phyloP scores from a whole-genome alignment of 2,797 vertebrate genomes.

The Pempheris klunzingeri region DNA sequence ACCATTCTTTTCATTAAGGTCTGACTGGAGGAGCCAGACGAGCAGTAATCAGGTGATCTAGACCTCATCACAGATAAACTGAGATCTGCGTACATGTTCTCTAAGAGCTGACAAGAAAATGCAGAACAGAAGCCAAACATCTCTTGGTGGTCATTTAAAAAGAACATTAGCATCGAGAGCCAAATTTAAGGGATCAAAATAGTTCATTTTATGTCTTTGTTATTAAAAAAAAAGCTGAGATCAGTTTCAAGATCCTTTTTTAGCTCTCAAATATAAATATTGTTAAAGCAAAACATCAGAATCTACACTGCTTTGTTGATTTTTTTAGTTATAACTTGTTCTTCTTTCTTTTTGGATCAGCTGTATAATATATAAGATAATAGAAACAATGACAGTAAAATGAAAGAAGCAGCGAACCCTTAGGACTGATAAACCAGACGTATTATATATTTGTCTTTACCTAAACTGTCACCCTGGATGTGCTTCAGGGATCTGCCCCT shows the following conservation, averaged over 20 bases:
- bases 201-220: background rate
- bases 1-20: background rate
- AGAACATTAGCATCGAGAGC: too few species aligned
- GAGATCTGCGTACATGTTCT: background rate
- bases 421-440: background rate
- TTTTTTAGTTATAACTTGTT: too few species aligned
- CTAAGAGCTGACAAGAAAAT: background rate
- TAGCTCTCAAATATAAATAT: background rate
- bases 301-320: too few species aligned
- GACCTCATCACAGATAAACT: background rate
- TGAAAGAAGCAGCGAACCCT: background rate
- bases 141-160: too few species aligned
- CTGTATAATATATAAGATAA: too few species aligned
- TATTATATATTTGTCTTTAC: background rate
- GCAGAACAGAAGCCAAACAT: too few species aligned
- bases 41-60: too few species aligned
- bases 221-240: background rate
- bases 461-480: background rate
- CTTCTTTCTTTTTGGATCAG: too few species aligned
- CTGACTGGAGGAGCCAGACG: too few species aligned
- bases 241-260: background rate
- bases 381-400: too few species aligned
- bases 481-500: background rate
- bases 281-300: too few species aligned
- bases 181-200: too few species aligned